phyloP scores from a whole-genome alignment of 2,113 vertebrate species.

The Caretta caretta region DNA sequence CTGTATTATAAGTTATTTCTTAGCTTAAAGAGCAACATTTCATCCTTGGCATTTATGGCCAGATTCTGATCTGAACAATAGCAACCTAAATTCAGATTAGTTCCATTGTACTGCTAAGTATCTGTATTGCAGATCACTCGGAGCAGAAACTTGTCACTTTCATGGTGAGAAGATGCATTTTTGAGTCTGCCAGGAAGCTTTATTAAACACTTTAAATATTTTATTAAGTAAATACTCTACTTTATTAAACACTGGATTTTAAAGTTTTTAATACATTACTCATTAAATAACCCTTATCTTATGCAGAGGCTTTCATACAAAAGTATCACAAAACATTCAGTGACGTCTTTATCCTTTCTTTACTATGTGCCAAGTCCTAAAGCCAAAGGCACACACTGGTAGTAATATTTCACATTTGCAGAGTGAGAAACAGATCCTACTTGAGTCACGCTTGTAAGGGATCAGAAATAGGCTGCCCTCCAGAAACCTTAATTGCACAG shows the following conservation, averaged over 20 bases:
- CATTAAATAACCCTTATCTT: conserved; percentile 35
- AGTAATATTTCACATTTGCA: neutral
- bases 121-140: neutral
- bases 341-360: neutral
- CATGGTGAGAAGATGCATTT: conserved; percentile 19
- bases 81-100: neutral
- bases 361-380: neutral
- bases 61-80: neutral
- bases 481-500: neutral
- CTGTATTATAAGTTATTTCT: neutral
- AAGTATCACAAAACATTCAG: neutral
- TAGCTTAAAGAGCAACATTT: neutral
- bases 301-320: neutral
- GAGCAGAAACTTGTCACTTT: conserved; percentile 1
- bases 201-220: conserved; percentile 15
- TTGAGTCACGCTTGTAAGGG: neutral
- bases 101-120: neutral
- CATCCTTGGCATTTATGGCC: neutral
- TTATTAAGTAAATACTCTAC: too few relatives aligned
- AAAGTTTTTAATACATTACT: conserved; percentile 29
- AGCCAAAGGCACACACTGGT: neutral
- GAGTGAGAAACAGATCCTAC: neutral
- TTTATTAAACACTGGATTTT: neutral
- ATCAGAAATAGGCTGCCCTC: neutral
- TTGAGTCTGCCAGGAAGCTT: conserved; percentile 47